A percentile compares a stretch with the other conserved stretches of the same genome.
phyloP scores from a whole-genome alignment of 2,888 invertebrate genomes.

The Agriopis aurantiaria region DNA sequence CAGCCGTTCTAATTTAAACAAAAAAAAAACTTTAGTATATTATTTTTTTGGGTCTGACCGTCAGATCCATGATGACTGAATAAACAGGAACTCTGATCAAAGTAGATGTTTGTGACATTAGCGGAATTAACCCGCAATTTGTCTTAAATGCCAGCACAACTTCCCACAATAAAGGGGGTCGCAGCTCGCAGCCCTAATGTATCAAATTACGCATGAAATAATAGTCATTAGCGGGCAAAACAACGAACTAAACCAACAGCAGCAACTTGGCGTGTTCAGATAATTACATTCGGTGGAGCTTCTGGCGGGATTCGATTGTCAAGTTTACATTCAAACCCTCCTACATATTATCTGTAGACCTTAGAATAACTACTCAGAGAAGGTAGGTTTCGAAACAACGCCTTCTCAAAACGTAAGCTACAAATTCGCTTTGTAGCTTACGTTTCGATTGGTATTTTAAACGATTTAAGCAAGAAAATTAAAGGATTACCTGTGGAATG shows the following conservation, averaged over 20 bases:
- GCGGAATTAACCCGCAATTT: slow-evolving; percentile 16
- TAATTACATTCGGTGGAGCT: slow-evolving; percentile 30
- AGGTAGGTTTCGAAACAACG: too few species aligned
- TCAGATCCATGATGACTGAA: neutral
- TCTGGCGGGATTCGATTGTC: slow-evolving; percentile 27
- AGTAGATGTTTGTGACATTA: slow-evolving; percentile 1
- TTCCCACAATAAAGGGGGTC: slow-evolving; percentile 35
- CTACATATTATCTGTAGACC: neutral
- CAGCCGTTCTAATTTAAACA: neutral
- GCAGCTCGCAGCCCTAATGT: slow-evolving; percentile 31
- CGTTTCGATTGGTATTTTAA: too few species aligned
- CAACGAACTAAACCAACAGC: slow-evolving; percentile 39
- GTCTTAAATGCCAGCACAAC: slow-evolving; percentile 26
- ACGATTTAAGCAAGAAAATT: too few species aligned
- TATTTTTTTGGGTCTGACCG: too few species aligned
- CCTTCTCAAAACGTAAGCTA: too few species aligned
- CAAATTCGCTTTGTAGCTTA: too few species aligned
- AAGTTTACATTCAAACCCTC: slow-evolving; percentile 8
- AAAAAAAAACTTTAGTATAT: too few species aligned
- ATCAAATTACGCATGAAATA: slow-evolving; percentile 44
- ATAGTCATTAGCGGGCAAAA: slow-evolving; percentile 39
- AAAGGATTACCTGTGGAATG: too few species aligned
- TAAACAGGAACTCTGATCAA: neutral
- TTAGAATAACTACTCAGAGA: too few species aligned
- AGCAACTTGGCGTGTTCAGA: slow-evolving; percentile 28